A percentile compares a stretch with the other conserved stretches of the same genome.
Evolutionary conservation across 2,888 invertebrate species (phyloP).

Genomic region (Bombylius major): DNA sequence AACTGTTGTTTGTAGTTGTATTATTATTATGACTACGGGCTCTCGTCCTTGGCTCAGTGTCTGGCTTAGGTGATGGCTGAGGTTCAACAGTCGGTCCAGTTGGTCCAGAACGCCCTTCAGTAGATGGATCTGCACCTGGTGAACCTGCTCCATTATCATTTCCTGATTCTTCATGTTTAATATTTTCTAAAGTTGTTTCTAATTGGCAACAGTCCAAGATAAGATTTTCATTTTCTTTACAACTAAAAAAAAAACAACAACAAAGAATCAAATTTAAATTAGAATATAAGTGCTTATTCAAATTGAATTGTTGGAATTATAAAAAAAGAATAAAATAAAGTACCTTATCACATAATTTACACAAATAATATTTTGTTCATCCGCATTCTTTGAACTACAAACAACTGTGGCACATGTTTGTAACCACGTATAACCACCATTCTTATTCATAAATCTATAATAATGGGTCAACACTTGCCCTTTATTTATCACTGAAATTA

Average conservation of each 20-base stretch:
- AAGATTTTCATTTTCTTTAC: constrained; percentile 68
- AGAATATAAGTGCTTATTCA: too few relatives aligned
- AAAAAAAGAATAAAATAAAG: neutral
- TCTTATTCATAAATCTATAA: constrained; percentile 91
- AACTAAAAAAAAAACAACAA: constrained; percentile 18
- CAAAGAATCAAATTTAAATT: too few relatives aligned
- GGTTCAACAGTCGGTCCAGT: constrained; percentile 31
- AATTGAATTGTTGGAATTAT: too few relatives aligned
- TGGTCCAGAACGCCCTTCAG: constrained; percentile 38
- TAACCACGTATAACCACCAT: constrained; percentile 92
- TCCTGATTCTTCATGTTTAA: constrained; percentile 67
- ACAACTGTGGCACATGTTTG: constrained; percentile 96
- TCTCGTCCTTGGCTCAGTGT: constrained; percentile 22
- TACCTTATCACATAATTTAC: constrained; percentile 96
- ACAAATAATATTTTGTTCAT: constrained; percentile 94
- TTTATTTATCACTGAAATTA: constrained; percentile 75
- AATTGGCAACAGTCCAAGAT: constrained; percentile 91
- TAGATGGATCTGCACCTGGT: constrained; percentile 62
- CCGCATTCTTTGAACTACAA: constrained; percentile 88
- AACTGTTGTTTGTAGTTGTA: constrained; percentile 14
- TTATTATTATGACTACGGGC: constrained; percentile 28
- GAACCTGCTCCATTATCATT: constrained; percentile 76
- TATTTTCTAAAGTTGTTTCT: constrained; percentile 63
- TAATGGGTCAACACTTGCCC: constrained; percentile 95
- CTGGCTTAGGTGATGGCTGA: constrained; percentile 37